phyloP scores from a whole-genome alignment of 2,888 invertebrate species.

The Pristionchus mayeri region DNA sequence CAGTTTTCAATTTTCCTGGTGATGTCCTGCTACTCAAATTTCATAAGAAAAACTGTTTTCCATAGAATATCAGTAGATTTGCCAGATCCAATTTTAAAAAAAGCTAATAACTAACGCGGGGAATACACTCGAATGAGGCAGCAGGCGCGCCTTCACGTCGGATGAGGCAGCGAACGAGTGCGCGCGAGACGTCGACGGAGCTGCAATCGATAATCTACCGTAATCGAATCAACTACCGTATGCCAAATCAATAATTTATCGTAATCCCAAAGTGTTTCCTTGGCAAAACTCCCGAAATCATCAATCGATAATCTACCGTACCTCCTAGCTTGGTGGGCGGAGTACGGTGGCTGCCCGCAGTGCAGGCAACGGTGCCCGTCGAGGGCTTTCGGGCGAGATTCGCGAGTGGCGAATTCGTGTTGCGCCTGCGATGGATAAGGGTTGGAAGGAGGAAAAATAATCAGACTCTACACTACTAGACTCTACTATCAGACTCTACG shows the following conservation, averaged over 20 bases:
- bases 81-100: too few species aligned
- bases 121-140: slow-evolving; percentile 36
- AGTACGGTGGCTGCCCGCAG: slow-evolving; percentile 20
- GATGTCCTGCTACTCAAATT: too few species aligned
- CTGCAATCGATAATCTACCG: background rate
- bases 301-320: background rate
- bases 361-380: slow-evolving; percentile 20
- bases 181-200: background rate
- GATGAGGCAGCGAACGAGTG: slow-evolving; percentile 20
- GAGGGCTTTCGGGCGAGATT: slow-evolving; percentile 33
- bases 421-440: background rate
- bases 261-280: background rate
- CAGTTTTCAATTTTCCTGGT: too few species aligned
- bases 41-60: too few species aligned
- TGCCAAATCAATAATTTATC: background rate
- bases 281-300: background rate
- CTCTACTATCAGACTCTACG: background rate
- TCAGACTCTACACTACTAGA: background rate
- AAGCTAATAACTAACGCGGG: slow-evolving; percentile 50
- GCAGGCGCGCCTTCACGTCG: background rate
- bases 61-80: too few species aligned
- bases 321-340: background rate
- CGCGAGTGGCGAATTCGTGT: slow-evolving; percentile 31
- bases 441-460: background rate
- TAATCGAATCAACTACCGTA: too few species aligned